Conservation (phyloP, 2,888 invertebrate species). For the Plutella xylostella region DNA sequence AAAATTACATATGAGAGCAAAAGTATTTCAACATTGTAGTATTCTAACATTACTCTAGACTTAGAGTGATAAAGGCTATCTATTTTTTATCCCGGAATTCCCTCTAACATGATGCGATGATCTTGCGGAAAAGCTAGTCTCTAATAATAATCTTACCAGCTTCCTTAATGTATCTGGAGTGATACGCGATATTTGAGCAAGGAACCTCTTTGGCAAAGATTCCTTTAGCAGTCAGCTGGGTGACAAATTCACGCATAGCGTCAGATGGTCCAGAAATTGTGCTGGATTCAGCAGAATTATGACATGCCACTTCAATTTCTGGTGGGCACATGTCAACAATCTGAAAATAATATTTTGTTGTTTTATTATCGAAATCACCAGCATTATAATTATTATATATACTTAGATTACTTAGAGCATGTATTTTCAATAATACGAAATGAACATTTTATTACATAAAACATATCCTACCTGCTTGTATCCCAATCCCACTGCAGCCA, state of each 20-base stretch:
- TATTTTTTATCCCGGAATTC: too few species aligned
- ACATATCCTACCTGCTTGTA: constrained; percentile 48
- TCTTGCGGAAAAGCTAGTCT: too few species aligned
- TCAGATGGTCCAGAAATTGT: constrained; percentile 83
- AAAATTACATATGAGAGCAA: too few species aligned
- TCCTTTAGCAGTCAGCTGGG: constrained; percentile 34
- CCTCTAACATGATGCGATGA: too few species aligned
- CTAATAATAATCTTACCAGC: constrained; percentile 35
- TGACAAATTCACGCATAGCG: constrained; percentile 70
- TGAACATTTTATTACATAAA: too few species aligned
- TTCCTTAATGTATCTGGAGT: constrained; percentile 78
- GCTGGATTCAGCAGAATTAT: constrained; percentile 81
- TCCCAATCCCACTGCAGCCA: constrained; percentile 87
- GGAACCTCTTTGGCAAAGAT: constrained; percentile 28
- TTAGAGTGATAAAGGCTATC: too few species aligned
- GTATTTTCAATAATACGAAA: too few species aligned
- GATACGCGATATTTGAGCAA: constrained; percentile 84
- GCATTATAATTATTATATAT: too few species aligned
- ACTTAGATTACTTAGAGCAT: too few species aligned
- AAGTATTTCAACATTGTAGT: too few species aligned
- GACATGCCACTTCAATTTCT: constrained; percentile 82
- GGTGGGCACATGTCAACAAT: constrained; percentile 50
- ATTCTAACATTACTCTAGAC: too few species aligned
- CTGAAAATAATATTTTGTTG: not conserved
- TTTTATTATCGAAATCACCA: not conserved